Percentiles rank a stretch among this genome's conserved stretches.
Evolutionary conservation across 2,888 invertebrate species (phyloP).

Genomic region (Anodontia alba): DNA sequence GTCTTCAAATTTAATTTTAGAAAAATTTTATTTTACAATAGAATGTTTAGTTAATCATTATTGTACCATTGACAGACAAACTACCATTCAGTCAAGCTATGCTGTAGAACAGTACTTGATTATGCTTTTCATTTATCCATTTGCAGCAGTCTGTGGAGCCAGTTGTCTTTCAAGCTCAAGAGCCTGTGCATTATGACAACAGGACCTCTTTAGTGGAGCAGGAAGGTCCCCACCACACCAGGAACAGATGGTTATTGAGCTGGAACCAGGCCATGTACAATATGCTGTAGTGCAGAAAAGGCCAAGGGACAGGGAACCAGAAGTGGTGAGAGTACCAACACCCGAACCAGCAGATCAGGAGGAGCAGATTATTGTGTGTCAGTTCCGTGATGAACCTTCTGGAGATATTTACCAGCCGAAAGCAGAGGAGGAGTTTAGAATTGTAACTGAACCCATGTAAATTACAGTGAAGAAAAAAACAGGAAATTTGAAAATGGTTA

Average conservation of each 20-base stretch:
- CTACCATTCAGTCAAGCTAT: no score
- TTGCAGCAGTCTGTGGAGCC: no score
- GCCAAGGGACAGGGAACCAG: slow-evolving; percentile 9
- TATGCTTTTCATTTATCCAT: no score
- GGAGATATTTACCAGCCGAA: neutral
- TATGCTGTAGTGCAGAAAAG: slow-evolving; percentile 52
- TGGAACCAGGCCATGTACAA: slow-evolving; percentile 54
- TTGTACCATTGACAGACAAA: no score
- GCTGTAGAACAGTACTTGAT: no score
- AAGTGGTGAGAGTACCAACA: neutral
- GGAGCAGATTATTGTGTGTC: slow-evolving; percentile 43
- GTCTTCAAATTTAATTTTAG: no score
- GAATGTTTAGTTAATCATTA: no score
- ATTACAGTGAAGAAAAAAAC: no score
- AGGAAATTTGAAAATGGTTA: no score
- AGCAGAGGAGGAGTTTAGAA: slow-evolving; percentile 38
- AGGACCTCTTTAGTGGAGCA: slow-evolving; percentile 37
- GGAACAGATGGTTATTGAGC: slow-evolving; percentile 26
- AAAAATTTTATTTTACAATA: no score
- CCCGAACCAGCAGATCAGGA: slow-evolving; percentile 29
- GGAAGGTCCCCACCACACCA: slow-evolving; percentile 8
- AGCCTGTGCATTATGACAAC: slow-evolving; percentile 56
- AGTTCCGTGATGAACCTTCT: slow-evolving; percentile 37
- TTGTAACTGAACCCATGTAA: slow-evolving; percentile 50
- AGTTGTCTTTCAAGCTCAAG: slow-evolving; percentile 19